Conservation (phyloP, 2,888 invertebrate genomes). For the Choreutis nemorana region DNA sequence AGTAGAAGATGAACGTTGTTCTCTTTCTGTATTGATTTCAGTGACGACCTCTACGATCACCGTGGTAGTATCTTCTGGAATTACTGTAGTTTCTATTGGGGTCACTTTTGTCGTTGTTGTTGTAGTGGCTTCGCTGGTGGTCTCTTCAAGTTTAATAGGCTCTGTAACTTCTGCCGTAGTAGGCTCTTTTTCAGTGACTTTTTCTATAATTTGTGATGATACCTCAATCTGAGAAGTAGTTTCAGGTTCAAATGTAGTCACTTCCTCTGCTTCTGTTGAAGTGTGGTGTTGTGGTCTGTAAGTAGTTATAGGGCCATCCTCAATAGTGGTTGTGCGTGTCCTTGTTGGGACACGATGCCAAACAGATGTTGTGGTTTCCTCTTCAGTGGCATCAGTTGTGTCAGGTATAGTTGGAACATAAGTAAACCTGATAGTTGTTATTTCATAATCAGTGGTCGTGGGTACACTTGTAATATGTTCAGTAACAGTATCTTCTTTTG, state of each 20-base stretch:
- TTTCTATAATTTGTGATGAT: conserved; percentile 35
- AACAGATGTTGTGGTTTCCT: conserved; percentile 20
- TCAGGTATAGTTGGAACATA: conserved; percentile 40
- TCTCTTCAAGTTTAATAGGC: no score
- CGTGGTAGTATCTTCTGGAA: conserved; percentile 26
- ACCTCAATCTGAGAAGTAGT: conserved; percentile 33
- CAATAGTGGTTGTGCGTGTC: conserved; percentile 27
- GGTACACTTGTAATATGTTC: conserved; percentile 18
- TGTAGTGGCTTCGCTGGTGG: conserved; percentile 9
- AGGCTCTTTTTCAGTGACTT: conserved; percentile 13
- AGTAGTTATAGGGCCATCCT: conserved; percentile 42
- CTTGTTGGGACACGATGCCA: conserved; percentile 43
- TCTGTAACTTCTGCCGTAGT: conserved; percentile 12
- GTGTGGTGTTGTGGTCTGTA: conserved; percentile 45
- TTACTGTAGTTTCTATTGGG: conserved; percentile 16
- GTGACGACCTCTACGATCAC: conserved; percentile 32
- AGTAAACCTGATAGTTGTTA: conserved; percentile 54
- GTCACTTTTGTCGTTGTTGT: conserved; percentile 10
- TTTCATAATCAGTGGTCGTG: conserved; percentile 39
- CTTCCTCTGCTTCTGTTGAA: conserved; percentile 34
- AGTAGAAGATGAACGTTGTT: conserved; percentile 14
- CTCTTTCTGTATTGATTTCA: conserved; percentile 39
- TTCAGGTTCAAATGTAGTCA: conserved; percentile 30
- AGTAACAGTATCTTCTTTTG: conserved; percentile 24
- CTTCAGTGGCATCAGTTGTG: no score